Percentiles rank a stretch among this genome's conserved stretches.
phyloP scores from a whole-genome alignment of 2,888 invertebrate species.

The Octodonta nipae region DNA sequence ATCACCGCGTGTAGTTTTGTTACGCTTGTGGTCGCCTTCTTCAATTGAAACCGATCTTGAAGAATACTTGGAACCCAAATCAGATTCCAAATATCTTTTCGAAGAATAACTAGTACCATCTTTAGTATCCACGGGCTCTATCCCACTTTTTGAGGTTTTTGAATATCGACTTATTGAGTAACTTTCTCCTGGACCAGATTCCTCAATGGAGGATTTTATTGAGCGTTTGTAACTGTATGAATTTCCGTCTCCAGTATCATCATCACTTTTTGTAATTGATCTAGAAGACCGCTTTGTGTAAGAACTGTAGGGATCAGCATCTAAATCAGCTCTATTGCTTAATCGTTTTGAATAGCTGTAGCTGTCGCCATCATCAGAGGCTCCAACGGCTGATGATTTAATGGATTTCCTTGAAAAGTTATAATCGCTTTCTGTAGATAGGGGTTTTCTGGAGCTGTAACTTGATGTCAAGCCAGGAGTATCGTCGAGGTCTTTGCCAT shows the following conservation, averaged over 20 bases:
- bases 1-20: conserved; percentile 14
- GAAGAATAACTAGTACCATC: conserved; percentile 17
- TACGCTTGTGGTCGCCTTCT: conserved; percentile 17
- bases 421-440: conserved; percentile 14
- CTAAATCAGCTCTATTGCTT: conserved; percentile 12
- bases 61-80: conserved; percentile 21
- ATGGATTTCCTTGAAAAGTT: conserved; percentile 15
- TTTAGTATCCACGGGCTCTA: conserved; percentile 19
- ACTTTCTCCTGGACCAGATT: conserved; percentile 25
- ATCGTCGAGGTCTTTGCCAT: conserved; percentile 13
- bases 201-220: conserved; percentile 20
- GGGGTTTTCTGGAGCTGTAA: conserved; percentile 16
- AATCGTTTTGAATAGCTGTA: conserved; percentile 17
- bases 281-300: conserved; percentile 18
- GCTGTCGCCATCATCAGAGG: conserved; percentile 16
- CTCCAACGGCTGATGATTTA: conserved; percentile 15
- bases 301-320: conserved; percentile 14
- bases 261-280: conserved; percentile 14
- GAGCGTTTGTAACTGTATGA: conserved; percentile 21
- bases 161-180: conserved; percentile 22
- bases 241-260: too few species aligned
- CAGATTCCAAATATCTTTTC: conserved; percentile 17
- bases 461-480: conserved; percentile 16
- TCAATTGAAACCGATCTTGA: conserved; percentile 20
- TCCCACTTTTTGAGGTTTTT: conserved; percentile 19